phyloP scores from a whole-genome alignment of 2,888 invertebrate genomes.

The Drosophila histrio region DNA sequence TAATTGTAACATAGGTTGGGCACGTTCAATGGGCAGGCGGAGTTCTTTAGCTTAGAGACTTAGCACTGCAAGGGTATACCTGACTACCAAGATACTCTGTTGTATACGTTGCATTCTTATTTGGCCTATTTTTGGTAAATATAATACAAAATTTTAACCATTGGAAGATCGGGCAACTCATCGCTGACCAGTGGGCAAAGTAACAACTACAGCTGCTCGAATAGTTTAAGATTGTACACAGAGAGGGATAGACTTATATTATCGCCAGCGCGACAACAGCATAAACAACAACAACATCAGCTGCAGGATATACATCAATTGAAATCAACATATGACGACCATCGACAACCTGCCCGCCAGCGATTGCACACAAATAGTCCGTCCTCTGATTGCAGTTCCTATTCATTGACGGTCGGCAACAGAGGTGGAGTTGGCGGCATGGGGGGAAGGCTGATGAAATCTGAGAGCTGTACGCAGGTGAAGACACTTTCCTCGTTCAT shows the following conservation, averaged over 20 bases:
- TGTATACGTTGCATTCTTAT: neutral
- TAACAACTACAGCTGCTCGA: slow-evolving; percentile 60
- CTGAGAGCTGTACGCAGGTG: slow-evolving; percentile 62
- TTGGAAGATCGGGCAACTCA: slow-evolving; percentile 79
- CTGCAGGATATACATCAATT: slow-evolving; percentile 24
- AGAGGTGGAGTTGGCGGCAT: neutral
- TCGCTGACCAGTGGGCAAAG: slow-evolving; percentile 79
- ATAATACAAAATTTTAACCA: slow-evolving; percentile 30
- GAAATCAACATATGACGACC: slow-evolving; percentile 1
- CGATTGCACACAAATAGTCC: slow-evolving; percentile 76
- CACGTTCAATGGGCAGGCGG: neutral
- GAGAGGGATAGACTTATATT: slow-evolving; percentile 82
- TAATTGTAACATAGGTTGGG: neutral
- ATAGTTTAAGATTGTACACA: slow-evolving; percentile 75
- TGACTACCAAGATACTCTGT: neutral
- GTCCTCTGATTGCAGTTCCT: slow-evolving; percentile 70
- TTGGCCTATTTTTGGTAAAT: neutral
- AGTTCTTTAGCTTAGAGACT: neutral
- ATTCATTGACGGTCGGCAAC: slow-evolving; percentile 29
- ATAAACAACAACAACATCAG: slow-evolving; percentile 26
- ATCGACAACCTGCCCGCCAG: slow-evolving; percentile 37
- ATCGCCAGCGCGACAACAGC: slow-evolving; percentile 48
- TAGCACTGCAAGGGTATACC: slow-evolving; percentile 26
- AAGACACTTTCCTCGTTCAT: slow-evolving; percentile 71
- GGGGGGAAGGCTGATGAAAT: slow-evolving; percentile 46